phyloP scores from a whole-genome alignment of 2,888 invertebrate genomes.

The Drosophila mimica region DNA sequence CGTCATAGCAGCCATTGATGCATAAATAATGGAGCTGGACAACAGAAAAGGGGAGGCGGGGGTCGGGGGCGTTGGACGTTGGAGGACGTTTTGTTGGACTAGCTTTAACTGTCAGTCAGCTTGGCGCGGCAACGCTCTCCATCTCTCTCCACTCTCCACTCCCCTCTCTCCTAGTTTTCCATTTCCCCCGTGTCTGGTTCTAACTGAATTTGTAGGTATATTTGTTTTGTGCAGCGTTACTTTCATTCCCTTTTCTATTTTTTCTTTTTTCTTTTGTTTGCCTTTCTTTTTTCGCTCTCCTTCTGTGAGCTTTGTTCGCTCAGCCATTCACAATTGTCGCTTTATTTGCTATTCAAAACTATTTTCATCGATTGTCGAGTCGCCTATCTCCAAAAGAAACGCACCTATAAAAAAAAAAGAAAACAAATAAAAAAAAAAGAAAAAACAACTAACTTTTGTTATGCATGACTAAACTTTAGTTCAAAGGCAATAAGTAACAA shows the following conservation, averaged over 20 bases:
- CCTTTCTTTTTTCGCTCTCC: constrained; percentile 2
- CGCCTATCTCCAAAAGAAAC: constrained; percentile 22
- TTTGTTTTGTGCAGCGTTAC: constrained; percentile 62
- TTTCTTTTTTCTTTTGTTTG: neutral
- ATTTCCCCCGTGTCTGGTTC: constrained; percentile 44
- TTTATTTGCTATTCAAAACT: constrained; percentile 78
- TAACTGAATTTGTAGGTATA: constrained; percentile 74
- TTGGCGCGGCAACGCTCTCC: constrained; percentile 36
- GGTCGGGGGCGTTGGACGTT: neutral
- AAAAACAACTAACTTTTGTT: constrained; percentile 18
- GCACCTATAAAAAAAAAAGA: neutral
- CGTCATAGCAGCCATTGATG: constrained; percentile 81
- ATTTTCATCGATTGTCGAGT: constrained; percentile 66
- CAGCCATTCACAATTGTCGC: constrained; percentile 71
- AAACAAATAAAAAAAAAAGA: neutral
- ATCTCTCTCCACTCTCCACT: neutral
- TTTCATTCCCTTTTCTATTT: constrained; percentile 35
- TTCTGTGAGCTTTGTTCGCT: constrained; percentile 43
- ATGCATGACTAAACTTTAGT: constrained; percentile 39
- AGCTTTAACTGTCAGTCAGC: constrained; percentile 79
- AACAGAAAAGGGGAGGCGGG: neutral
- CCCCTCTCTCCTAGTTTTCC: neutral
- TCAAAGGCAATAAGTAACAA: constrained; percentile 23
- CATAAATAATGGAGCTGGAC: constrained; percentile 77
- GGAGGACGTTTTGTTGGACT: constrained; percentile 60